Percentiles rank a stretch among this genome's conserved stretches.
Conservation (phyloP, 2,113 vertebrate genomes). For the Rattus norvegicus region GRCr8 NC_086027.1:102628501-102629000, state of each 20-base stretch:
- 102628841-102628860: background rate
- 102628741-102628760: background rate
- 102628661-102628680: background rate
- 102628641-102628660: background rate
- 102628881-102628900: background rate
- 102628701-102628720: background rate
- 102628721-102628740: background rate
- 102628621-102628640: background rate
- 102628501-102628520: background rate
- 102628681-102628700: slow-evolving; percentile 4
- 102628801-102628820: background rate
- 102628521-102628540: background rate
- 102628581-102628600: background rate
- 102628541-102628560: background rate
- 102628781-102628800: background rate
- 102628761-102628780: background rate
- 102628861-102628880: background rate
- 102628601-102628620: background rate
- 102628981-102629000: no score
- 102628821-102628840: background rate
- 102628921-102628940: background rate
- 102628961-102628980: no score
- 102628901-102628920: background rate
- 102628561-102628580: background rate
- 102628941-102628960: background rate